A percentile compares a stretch with the other conserved stretches of the same genome.
These are phyloP conservation scores for Dipodomys spectabilis DNA, from an alignment of 2,113 vertebrate genomes.

Conservation along the genomic window DNA sequence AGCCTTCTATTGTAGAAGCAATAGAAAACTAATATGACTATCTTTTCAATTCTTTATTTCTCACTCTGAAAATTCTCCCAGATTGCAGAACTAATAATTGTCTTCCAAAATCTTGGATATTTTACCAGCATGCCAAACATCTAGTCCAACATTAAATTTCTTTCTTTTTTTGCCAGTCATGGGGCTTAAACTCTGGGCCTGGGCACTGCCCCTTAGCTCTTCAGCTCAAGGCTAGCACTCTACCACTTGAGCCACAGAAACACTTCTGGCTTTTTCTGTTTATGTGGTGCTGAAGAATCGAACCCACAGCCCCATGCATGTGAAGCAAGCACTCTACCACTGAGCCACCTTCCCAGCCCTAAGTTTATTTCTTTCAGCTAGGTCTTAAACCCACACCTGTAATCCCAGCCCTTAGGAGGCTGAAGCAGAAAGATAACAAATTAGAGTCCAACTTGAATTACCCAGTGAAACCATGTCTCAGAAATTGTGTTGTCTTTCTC, in stretches of 20 bases:
- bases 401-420: neutral
- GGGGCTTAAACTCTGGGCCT: too few relatives aligned
- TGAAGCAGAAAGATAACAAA: neutral
- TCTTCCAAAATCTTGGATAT: neutral
- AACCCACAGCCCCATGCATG: too few relatives aligned
- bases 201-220: too few relatives aligned
- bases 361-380: too few relatives aligned
- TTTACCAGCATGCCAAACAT: neutral
- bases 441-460: neutral
- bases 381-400: too few relatives aligned
- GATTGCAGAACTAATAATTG: neutral
- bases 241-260: too few relatives aligned
- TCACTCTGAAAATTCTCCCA: conserved; percentile 5
- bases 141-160: neutral
- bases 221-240: too few relatives aligned
- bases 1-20: neutral
- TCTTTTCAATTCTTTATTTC: conserved; percentile 7
- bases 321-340: too few relatives aligned
- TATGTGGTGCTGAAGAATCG: too few relatives aligned
- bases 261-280: too few relatives aligned
- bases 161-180: too few relatives aligned
- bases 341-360: too few relatives aligned
- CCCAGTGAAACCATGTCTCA: neutral
- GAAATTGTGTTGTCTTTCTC: neutral
- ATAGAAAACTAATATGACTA: neutral